These are phyloP conservation scores for Noctilio leporinus DNA, from an alignment of 2,113 vertebrate genomes.

Conservation along the genomic window DNA sequence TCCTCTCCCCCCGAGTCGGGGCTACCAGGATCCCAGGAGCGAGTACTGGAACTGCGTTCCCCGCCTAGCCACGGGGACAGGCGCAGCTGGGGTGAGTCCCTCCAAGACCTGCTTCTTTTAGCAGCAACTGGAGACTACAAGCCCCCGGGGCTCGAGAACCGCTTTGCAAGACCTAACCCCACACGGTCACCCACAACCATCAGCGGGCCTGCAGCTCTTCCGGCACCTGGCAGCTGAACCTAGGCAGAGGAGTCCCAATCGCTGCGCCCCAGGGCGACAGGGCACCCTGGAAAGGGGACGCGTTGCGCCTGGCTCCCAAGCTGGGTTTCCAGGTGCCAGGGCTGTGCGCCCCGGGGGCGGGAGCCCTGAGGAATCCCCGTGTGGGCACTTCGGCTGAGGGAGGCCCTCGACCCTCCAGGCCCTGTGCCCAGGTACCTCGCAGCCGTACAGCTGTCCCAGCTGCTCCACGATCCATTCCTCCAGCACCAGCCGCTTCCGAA, in stretches of 20 bases:
- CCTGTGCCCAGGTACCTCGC: conserved; percentile 83
- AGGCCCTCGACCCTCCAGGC: neutral
- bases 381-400: neutral
- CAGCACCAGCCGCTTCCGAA: conserved; percentile 92
- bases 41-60: neutral
- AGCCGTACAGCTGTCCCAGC: conserved; percentile 94
- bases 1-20: neutral
- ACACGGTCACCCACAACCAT: neutral
- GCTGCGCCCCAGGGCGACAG: neutral
- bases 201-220: neutral
- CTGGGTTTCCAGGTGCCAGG: neutral
- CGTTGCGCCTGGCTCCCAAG: neutral
- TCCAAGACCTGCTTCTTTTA: neutral
- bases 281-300: neutral
- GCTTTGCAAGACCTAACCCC: neutral
- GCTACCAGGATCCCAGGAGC: neutral
- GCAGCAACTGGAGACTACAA: neutral
- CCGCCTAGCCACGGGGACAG: too few relatives aligned
- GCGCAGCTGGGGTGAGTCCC: neutral
- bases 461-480: conserved; percentile 98
- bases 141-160: neutral
- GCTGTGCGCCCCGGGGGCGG: neutral
- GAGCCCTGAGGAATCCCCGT: neutral
- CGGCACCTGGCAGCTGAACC: neutral
- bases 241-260: neutral